Evolutionary conservation across 2,113 vertebrate genomes (phyloP), one percentile per base, ranked within the genome.

Genomic region (Peromyscus californicus): DNA sequence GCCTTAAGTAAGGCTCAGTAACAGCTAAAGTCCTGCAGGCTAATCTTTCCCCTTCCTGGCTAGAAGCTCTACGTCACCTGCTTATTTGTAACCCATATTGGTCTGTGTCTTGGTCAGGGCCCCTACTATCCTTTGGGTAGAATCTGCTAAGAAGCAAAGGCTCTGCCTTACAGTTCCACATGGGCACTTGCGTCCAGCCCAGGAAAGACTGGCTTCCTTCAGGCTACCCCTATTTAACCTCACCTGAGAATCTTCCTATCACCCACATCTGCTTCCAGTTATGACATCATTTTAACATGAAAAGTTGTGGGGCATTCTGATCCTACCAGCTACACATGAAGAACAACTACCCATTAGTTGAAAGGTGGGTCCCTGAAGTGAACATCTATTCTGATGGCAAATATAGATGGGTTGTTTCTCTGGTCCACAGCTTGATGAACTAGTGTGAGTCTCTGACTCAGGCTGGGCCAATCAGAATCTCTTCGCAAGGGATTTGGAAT

Each of bases 341-440:
- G 36, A 80, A 69, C 2, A 22, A n/a, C 4, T 1, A 1, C 3
- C 76, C 1, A 17, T 92, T 17, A 48, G 63, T 33, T 51, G 86
- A 78, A 95, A 86, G 8, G 5, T 26, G 57, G 31, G 59, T 39
- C 51, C 31, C 48, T 67, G 9, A 70, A 67, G 24, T 8, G 10
- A 42, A 63, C 59, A 61, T 65, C 36, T 79, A 59, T 21, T 54
- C 13, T 29, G 93, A 31, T 21, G 10, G 5, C 13, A 0, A 0
- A 1, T 48, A 16, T 3, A 0, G 51, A 8, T 63, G 4, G 17
- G 3, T 24, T 22, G 3, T 1, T 31, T 70, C 39, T 45, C 8
- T 22, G 12, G n/a, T 22, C 51, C 48, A 36, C 2, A 19, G 36
- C 17, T 86, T 33, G 21, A 48, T 24, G 29, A 83, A 48, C 39